Percentiles rank a stretch among this genome's conserved stretches.
Evolutionary conservation across 2,888 invertebrate species (phyloP).

Genomic region (Nymphalis c-album): DNA sequence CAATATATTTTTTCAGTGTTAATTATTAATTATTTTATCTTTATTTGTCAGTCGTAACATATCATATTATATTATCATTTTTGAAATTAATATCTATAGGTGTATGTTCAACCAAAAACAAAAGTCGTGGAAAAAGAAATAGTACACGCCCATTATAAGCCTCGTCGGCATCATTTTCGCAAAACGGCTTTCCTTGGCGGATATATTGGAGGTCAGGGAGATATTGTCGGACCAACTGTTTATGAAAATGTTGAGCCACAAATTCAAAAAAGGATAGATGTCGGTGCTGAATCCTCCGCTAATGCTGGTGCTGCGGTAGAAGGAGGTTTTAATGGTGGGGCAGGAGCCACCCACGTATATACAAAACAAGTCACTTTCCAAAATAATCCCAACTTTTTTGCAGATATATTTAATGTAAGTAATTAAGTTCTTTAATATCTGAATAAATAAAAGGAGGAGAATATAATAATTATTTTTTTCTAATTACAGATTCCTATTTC

Average conservation of each 20-base stretch:
- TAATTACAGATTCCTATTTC: constrained; percentile 84
- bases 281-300: constrained; percentile 35
- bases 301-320: constrained; percentile 40
- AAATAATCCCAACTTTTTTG: constrained; percentile 75
- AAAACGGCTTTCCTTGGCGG: constrained; percentile 65
- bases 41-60: too few relatives aligned
- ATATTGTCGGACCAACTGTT: constrained; percentile 42
- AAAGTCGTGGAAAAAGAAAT: constrained; percentile 58
- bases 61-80: background rate
- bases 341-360: constrained; percentile 49
- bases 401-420: constrained; percentile 84
- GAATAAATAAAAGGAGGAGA: background rate
- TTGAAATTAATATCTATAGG: constrained; percentile 47
- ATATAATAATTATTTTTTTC: constrained; percentile 14
- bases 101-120: constrained; percentile 55
- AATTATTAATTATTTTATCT: too few relatives aligned
- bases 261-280: constrained; percentile 63
- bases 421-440: background rate
- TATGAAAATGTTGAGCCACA: constrained; percentile 47
- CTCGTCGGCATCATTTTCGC: constrained; percentile 57
- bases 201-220: constrained; percentile 53
- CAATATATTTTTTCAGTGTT: too few relatives aligned
- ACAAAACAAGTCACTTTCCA: constrained; percentile 58
- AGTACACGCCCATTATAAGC: constrained; percentile 58
- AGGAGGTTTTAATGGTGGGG: constrained; percentile 40